Percentiles rank a stretch among this genome's conserved stretches.
Evolutionary conservation across 2,797 vertebrate genomes (phyloP).

Genomic region (Heterohyrax brucei): DNA sequence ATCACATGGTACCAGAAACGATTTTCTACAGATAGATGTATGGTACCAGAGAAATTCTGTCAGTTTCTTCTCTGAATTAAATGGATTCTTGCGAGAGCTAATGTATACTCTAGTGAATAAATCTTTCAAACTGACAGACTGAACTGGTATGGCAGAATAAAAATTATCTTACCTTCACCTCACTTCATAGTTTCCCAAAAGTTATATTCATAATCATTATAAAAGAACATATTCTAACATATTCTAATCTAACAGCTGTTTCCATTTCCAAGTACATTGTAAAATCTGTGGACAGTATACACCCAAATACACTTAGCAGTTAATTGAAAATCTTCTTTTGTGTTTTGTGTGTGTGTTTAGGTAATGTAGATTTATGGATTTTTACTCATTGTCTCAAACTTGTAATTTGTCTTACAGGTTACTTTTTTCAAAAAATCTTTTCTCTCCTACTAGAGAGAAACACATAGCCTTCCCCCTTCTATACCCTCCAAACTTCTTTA

Average conservation of each 20-base stretch:
- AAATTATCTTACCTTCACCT: slow-evolving; percentile 4
- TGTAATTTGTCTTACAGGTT: neutral
- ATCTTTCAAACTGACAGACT: neutral
- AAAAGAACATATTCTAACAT: neutral
- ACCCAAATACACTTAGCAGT: neutral
- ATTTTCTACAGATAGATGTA: neutral
- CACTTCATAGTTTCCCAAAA: slow-evolving; percentile 2
- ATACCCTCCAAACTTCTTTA: neutral
- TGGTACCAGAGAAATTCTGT: neutral
- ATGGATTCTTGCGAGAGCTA: neutral
- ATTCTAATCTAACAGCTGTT: neutral
- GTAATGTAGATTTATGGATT: neutral
- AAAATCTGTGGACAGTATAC: neutral
- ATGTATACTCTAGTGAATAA: neutral
- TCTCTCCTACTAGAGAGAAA: neutral
- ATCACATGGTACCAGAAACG: neutral
- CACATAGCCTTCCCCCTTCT: no score
- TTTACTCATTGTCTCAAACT: slow-evolving; percentile 12
- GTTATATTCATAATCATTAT: neutral
- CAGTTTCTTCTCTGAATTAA: neutral
- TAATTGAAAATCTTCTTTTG: neutral
- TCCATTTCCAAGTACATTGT: neutral
- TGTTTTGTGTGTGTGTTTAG: neutral
- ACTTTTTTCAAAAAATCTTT: neutral
- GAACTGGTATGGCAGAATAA: neutral